Percentiles rank a stretch among this genome's conserved stretches.
phyloP scores from a whole-genome alignment of 2,797 vertebrate species.

The Sternotherus odoratus region DNA sequence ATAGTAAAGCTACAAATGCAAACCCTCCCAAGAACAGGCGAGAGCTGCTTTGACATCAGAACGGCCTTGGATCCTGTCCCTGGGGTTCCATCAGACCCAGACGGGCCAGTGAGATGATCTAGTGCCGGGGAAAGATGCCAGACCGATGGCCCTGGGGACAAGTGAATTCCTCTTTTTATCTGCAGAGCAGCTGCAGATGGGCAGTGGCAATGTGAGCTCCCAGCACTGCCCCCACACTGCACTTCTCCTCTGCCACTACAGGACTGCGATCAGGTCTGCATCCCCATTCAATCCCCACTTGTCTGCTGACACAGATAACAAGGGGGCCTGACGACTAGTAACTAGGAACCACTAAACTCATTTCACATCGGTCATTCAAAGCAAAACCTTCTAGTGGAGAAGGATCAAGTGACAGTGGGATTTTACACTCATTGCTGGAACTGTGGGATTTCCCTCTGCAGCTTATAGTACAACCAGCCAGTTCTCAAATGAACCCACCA shows the following conservation, averaged over 20 bases:
- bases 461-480: neutral
- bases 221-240: neutral
- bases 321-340: neutral
- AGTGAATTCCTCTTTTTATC: neutral
- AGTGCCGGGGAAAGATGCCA: neutral
- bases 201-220: neutral
- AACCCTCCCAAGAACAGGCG: neutral
- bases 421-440: neutral
- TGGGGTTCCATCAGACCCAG: neutral
- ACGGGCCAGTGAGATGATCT: neutral
- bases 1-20: neutral
- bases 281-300: rapidly evolving
- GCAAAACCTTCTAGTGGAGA: neutral
- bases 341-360: neutral
- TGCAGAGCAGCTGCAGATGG: neutral
- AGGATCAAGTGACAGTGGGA: neutral
- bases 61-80: neutral
- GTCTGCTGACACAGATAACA: neutral
- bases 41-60: neutral
- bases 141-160: neutral
- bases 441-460: neutral
- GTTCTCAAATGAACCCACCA: neutral
- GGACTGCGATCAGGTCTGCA: rapidly evolving
- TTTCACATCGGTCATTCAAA: neutral
- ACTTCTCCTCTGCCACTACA: neutral